phyloP scores from a whole-genome alignment of 92 coral and sea anemone genomes.

The Metridium senile region DNA sequence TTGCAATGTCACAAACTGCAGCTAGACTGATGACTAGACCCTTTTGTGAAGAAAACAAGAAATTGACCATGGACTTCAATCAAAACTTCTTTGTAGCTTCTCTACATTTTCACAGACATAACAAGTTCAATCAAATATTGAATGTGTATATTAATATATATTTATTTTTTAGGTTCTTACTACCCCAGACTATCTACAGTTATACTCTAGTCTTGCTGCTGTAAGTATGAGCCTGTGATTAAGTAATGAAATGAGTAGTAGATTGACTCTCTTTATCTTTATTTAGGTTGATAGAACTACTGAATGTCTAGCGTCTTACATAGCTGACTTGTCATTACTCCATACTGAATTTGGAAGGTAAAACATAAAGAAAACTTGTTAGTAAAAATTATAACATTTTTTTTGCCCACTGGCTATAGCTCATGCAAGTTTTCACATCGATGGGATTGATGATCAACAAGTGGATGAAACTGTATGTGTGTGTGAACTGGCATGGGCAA shows the following conservation, averaged over 20 bases:
- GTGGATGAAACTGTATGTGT: too few relatives aligned
- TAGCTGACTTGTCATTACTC: conserved; percentile 85
- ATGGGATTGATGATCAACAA: too few relatives aligned
- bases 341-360: conserved; percentile 90
- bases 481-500: too few relatives aligned
- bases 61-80: too few relatives aligned
- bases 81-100: too few relatives aligned
- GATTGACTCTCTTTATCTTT: background rate
- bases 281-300: conserved; percentile 74
- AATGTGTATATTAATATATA: too few relatives aligned
- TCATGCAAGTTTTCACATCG: too few relatives aligned
- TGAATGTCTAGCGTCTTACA: conserved; percentile 83
- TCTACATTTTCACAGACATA: too few relatives aligned
- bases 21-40: background rate
- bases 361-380: background rate
- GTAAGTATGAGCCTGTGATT: conserved; percentile 53
- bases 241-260: background rate
- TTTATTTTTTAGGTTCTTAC: conserved; percentile 74
- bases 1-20: background rate
- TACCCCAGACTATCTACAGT: conserved; percentile 82
- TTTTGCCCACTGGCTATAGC: too few relatives aligned
- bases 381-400: background rate
- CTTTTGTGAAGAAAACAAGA: background rate
- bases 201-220: conserved; percentile 77
- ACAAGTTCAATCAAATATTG: background rate